These are phyloP conservation scores for Montipora foliosa DNA, from an alignment of 64 coral and sea anemone species.

Conservation along the genomic window DNA sequence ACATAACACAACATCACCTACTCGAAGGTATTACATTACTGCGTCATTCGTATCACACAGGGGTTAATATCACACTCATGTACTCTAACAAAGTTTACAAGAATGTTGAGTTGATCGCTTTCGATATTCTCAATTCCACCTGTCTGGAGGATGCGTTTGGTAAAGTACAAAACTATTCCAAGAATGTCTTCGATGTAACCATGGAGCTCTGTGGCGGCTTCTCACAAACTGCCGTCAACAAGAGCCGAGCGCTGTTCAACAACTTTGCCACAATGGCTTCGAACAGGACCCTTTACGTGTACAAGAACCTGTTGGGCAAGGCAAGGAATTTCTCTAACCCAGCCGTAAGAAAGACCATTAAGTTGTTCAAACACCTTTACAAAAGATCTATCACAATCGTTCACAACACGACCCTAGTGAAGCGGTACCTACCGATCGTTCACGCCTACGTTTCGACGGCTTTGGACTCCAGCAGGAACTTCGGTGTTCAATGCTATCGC, in stretches of 20 bases:
- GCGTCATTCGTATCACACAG: slow-evolving; percentile 20
- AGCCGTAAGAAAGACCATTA: slow-evolving; percentile 34
- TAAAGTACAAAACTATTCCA: slow-evolving; percentile 49
- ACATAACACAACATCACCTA: slow-evolving; percentile 41
- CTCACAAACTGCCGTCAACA: slow-evolving; percentile 37
- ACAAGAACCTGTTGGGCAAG: slow-evolving; percentile 17
- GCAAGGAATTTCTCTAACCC: slow-evolving; percentile 46
- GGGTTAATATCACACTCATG: slow-evolving; percentile 34
- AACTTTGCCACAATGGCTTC: slow-evolving; percentile 26
- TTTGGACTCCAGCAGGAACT: slow-evolving; percentile 48
- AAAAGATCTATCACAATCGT: slow-evolving; percentile 36
- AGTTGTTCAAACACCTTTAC: slow-evolving; percentile 46
- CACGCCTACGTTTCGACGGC: slow-evolving; percentile 45
- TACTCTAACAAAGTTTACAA: slow-evolving; percentile 58
- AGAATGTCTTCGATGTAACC: slow-evolving; percentile 55
- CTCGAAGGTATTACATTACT: slow-evolving; percentile 57
- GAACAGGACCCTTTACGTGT: slow-evolving; percentile 43
- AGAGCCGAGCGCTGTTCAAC: slow-evolving; percentile 60
- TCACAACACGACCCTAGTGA: slow-evolving; percentile 66
- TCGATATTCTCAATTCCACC: slow-evolving; percentile 81
- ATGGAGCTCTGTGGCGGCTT: slow-evolving; percentile 54
- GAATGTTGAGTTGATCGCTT: slow-evolving; percentile 50
- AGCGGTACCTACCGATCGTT: slow-evolving; percentile 34
- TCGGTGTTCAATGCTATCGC: slow-evolving; percentile 45
- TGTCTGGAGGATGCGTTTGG: slow-evolving; percentile 43